Percentiles rank a stretch among this genome's conserved stretches.
phyloP scores from a whole-genome alignment of 2,888 invertebrate species.

The Drosophila acutilabella region DNA sequence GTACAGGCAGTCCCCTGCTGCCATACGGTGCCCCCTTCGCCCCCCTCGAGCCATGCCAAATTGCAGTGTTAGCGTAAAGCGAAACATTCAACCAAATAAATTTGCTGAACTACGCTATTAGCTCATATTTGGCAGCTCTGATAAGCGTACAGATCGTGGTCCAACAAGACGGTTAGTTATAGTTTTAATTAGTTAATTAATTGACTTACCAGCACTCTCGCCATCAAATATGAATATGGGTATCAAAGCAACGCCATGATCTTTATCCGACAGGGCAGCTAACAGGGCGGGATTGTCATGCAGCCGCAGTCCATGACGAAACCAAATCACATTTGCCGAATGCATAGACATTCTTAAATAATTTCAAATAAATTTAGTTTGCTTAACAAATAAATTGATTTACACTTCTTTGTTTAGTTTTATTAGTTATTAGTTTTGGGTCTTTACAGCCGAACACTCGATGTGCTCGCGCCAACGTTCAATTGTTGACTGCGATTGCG shows the following conservation, averaged over 20 bases:
- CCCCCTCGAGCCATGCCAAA: background rate
- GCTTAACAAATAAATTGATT: constrained; percentile 5
- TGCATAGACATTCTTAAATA: constrained; percentile 37
- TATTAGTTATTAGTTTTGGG: background rate
- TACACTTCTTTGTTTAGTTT: background rate
- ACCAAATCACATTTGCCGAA: constrained; percentile 88
- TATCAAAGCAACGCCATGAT: constrained; percentile 85
- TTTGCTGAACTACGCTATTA: constrained; percentile 25
- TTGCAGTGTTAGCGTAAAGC: constrained; percentile 1
- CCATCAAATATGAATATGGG: constrained; percentile 91
- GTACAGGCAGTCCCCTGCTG: background rate
- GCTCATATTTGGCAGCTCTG: constrained; percentile 13
- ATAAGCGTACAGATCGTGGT: background rate
- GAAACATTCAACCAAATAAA: constrained; percentile 39
- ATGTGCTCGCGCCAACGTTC: constrained; percentile 54
- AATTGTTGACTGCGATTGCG: constrained; percentile 35
- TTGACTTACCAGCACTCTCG: constrained; percentile 88
- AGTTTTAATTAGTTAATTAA: background rate
- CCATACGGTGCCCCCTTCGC: background rate
- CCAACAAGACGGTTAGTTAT: background rate
- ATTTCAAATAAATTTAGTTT: background rate
- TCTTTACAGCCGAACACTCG: constrained; percentile 29
- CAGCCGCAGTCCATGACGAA: constrained; percentile 89
- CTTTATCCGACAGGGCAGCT: constrained; percentile 85
- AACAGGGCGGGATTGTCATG: constrained; percentile 90